Evolutionary conservation across 2,113 vertebrate species (phyloP).

Genomic region (Glareola pratincola): DNA sequence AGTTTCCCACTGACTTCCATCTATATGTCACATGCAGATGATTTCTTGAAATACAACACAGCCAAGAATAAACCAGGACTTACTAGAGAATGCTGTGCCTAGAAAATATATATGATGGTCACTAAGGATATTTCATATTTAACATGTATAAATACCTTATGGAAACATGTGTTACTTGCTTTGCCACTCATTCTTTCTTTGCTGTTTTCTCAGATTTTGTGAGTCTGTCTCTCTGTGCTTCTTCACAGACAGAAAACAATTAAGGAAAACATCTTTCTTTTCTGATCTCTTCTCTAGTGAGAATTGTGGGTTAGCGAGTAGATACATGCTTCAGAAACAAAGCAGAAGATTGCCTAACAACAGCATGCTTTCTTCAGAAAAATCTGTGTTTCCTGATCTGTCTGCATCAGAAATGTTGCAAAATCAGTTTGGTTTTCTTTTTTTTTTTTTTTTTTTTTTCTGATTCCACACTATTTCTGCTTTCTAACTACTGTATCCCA

Average conservation of each 20-base stretch:
- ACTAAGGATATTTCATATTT: background rate
- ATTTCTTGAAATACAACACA: background rate
- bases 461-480: background rate
- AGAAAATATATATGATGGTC: background rate
- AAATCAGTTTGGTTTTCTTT: background rate
- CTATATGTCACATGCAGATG: background rate
- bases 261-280: background rate
- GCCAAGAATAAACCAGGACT: background rate
- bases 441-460: background rate
- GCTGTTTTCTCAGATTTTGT: background rate
- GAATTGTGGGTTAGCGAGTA: conserved; percentile 2
- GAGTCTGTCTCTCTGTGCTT: background rate
- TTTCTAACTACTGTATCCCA: background rate
- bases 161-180: background rate
- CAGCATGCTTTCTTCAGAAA: conserved; percentile 18
- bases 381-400: conserved; percentile 11
- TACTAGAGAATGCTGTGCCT: background rate
- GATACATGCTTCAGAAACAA: conserved; percentile 5
- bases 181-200: background rate
- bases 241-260: background rate
- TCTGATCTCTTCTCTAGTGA: background rate
- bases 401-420: conserved; percentile 1
- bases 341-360: conserved; percentile 29
- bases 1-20: background rate
- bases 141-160: background rate